A percentile compares a stretch with the other conserved stretches of the same genome.
Evolutionary conservation across 2,113 vertebrate genomes (phyloP).

Genomic region (Charina bottae): DNA sequence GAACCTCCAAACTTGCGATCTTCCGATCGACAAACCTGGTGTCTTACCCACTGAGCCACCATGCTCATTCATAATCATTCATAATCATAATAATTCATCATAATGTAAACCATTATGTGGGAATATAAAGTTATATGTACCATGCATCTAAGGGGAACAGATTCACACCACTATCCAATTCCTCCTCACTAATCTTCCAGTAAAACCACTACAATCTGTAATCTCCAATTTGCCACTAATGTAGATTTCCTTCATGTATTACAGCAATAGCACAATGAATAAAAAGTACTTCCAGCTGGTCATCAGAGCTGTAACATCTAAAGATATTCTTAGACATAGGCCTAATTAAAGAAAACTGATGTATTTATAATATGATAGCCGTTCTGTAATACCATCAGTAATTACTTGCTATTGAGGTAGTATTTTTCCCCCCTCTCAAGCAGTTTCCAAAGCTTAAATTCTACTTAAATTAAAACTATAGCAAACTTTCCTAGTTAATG

Average conservation of each 20-base stretch:
- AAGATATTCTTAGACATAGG: neutral
- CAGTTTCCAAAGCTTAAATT: conserved; percentile 44
- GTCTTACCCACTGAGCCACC: too few species aligned
- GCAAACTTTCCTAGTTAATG: conserved; percentile 64
- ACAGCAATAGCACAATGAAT: neutral
- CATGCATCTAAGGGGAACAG: neutral
- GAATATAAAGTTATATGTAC: neutral
- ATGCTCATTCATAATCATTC: too few species aligned
- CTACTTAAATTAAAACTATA: conserved; percentile 64
- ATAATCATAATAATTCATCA: too few species aligned
- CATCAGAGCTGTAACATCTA: neutral
- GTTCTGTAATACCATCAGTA: conserved; percentile 20
- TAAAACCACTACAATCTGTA: neutral
- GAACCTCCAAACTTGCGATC: too few species aligned
- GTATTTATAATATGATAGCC: neutral
- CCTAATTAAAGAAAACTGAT: conserved; percentile 25
- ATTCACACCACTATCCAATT: neutral
- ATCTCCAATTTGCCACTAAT: neutral
- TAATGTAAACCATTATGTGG: neutral
- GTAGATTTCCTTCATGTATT: neutral
- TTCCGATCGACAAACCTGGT: too few species aligned
- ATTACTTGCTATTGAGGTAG: conserved; percentile 38
- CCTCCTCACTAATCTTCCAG: neutral
- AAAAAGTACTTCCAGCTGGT: neutral
- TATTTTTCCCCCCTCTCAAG: conserved; percentile 44